Evolutionary conservation across 1,140 invertebrate genomes (phyloP).

Genomic region (Pseudomyrmex sp.): DNA sequence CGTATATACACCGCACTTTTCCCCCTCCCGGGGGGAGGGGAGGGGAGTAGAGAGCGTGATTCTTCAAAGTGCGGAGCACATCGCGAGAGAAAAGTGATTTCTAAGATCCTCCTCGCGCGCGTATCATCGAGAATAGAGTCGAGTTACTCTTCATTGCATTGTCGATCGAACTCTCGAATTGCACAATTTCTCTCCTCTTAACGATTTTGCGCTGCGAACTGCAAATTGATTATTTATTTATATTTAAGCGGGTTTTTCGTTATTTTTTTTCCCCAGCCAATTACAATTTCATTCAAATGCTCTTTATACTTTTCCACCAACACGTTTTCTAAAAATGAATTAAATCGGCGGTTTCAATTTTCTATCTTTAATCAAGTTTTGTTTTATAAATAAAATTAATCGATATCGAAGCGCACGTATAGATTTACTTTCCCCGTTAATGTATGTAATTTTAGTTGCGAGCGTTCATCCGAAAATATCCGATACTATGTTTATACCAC

Average conservation of each 20-base stretch:
- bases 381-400: neutral
- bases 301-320: neutral
- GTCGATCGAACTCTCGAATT: conserved; percentile 28
- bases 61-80: conserved; percentile 7
- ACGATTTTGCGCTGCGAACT: conserved; percentile 13
- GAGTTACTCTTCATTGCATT: conserved; percentile 3
- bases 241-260: neutral
- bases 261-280: neutral
- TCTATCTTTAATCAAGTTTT: neutral
- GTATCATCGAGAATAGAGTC: conserved; percentile 37
- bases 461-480: neutral
- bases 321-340: neutral
- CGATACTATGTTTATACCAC: neutral
- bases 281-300: neutral
- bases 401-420: too few species aligned
- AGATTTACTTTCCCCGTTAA: neutral
- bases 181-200: conserved; percentile 22
- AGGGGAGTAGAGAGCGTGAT: neutral
- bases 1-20: neutral
- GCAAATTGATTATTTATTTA: conserved; percentile 27
- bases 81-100: conserved; percentile 45
- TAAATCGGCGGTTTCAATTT: neutral
- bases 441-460: neutral
- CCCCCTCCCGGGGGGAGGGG: neutral
- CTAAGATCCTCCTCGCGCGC: conserved; percentile 35